Conservation (phyloP, 2,888 invertebrate genomes). For the Tortrix viridana region DNA sequence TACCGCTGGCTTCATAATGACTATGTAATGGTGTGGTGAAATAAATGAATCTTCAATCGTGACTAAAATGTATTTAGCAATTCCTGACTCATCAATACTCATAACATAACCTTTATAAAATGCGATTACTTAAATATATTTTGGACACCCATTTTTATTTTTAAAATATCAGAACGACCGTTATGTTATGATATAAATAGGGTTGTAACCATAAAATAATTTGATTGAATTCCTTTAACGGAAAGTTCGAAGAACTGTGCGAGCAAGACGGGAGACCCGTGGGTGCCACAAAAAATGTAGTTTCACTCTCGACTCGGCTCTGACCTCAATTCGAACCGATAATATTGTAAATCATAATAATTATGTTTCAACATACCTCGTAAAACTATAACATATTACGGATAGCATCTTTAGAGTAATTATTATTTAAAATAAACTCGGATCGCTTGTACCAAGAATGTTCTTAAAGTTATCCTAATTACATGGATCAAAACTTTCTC, state of each 20-base stretch:
- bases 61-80: too few relatives aligned
- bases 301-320: conserved; percentile 59
- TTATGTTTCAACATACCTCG: conserved; percentile 53
- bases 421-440: conserved; percentile 6
- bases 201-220: conserved; percentile 17
- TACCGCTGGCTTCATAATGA: too few relatives aligned
- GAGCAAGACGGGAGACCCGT: conserved; percentile 19
- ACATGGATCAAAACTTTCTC: too few relatives aligned
- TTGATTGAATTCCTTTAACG: conserved; percentile 25
- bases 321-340: conserved; percentile 50
- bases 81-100: too few relatives aligned
- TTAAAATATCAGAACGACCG: too few relatives aligned
- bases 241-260: conserved; percentile 45
- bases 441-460: not conserved
- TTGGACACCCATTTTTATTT: too few relatives aligned
- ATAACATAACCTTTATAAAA: too few relatives aligned
- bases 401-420: conserved; percentile 17
- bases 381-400: conserved; percentile 1
- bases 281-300: conserved; percentile 55
- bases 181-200: conserved; percentile 5
- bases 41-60: too few relatives aligned
- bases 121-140: too few relatives aligned
- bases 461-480: too few relatives aligned
- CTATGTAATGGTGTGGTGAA: too few relatives aligned
- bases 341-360: conserved; percentile 52